Evolutionary conservation across 2,888 invertebrate species (phyloP).

Genomic region (Phasia obesa): DNA sequence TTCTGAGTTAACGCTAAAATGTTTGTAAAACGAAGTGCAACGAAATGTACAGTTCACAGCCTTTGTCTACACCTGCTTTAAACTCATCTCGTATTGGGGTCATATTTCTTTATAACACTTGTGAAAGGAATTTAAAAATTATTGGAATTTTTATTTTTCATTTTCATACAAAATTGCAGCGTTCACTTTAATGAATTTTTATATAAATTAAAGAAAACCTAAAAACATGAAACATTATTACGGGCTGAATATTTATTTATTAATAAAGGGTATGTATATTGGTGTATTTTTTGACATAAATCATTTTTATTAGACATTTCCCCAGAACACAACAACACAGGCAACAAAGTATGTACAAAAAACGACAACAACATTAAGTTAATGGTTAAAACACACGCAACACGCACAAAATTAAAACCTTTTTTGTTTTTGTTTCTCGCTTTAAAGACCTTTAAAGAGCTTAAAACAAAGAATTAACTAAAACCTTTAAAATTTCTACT

Average conservation of each 20-base stretch:
- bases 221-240: slow-evolving; percentile 15
- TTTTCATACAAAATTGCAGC: not conserved
- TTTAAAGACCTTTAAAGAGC: slow-evolving; percentile 45
- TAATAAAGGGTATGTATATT: slow-evolving; percentile 14
- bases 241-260: slow-evolving; percentile 43
- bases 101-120: too few species aligned
- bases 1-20: too few species aligned
- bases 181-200: slow-evolving; percentile 34
- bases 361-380: slow-evolving; percentile 64
- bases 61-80: too few species aligned
- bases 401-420: slow-evolving; percentile 70
- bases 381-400: slow-evolving; percentile 77
- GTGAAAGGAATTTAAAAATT: too few species aligned
- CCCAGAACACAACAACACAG: slow-evolving; percentile 59
- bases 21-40: too few species aligned
- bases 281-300: slow-evolving; percentile 74
- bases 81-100: too few species aligned
- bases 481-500: slow-evolving; percentile 4
- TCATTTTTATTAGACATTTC: slow-evolving; percentile 79
- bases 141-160: too few species aligned
- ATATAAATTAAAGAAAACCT: slow-evolving; percentile 9
- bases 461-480: slow-evolving; percentile 15
- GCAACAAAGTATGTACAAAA: slow-evolving; percentile 20
- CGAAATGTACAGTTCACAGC: too few species aligned
- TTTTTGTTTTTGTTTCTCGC: slow-evolving; percentile 18